Evolutionary conservation across 2,888 invertebrate genomes (phyloP).

Genomic region (Colostygia pectinataria): DNA sequence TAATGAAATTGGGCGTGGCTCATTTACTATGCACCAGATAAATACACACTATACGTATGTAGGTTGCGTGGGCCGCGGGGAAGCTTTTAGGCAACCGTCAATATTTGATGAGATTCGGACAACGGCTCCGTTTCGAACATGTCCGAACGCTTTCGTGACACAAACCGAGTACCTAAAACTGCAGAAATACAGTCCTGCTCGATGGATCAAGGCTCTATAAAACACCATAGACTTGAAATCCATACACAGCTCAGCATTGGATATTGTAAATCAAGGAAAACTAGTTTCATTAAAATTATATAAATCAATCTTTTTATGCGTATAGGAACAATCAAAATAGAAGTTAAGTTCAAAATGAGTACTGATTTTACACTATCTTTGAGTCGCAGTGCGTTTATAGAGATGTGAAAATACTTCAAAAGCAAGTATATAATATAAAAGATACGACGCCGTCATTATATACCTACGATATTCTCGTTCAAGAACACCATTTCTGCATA

Average conservation of each 20-base stretch:
- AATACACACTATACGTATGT: constrained; percentile 48
- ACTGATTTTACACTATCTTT: no score
- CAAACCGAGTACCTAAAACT: constrained; percentile 5
- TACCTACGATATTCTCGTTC: not conserved
- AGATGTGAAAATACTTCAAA: no score
- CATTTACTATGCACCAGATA: constrained; percentile 61
- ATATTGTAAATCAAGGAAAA: no score
- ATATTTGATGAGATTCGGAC: constrained; percentile 78
- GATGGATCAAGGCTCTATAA: not conserved
- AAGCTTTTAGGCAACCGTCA: constrained; percentile 68
- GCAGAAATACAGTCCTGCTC: not conserved
- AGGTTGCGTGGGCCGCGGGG: constrained; percentile 40
- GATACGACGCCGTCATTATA: not conserved
- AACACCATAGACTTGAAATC: not conserved
- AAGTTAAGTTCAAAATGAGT: no score
- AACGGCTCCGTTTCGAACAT: constrained; percentile 41
- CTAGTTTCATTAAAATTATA: no score
- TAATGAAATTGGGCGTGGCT: constrained; percentile 35
- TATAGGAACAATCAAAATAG: no score
- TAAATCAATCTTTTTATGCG: no score
- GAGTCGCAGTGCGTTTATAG: no score
- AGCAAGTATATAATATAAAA: no score
- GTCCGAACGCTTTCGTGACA: constrained; percentile 35
- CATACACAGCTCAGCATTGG: no score
- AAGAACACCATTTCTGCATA: not conserved